Evolutionary conservation across 2,113 vertebrate genomes (phyloP).

Genomic region (Globicephala melas): DNA sequence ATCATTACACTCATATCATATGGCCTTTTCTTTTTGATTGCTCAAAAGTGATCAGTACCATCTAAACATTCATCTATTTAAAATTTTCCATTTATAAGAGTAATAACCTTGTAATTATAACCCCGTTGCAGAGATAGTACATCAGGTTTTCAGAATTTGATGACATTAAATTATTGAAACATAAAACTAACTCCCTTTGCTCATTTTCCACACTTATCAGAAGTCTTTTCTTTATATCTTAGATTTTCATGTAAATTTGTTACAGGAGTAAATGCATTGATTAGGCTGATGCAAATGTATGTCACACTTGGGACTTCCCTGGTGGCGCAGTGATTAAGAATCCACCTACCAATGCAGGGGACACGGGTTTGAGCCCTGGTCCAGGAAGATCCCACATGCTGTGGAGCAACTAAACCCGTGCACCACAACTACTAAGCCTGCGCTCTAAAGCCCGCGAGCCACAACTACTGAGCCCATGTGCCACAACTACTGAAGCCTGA

Average conservation of each 20-base stretch:
- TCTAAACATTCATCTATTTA: background rate
- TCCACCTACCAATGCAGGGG: too few relatives aligned
- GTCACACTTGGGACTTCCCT: background rate
- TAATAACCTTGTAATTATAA: background rate
- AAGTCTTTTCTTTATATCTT: background rate
- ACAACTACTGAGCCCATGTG: too few relatives aligned
- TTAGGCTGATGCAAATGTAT: background rate
- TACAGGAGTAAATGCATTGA: background rate
- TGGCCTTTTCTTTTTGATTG: background rate
- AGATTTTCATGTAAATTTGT: background rate
- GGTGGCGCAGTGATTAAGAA: too few relatives aligned
- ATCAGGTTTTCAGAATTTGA: background rate
- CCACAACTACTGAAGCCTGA: too few relatives aligned
- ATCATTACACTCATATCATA: background rate
- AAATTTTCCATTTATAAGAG: background rate
- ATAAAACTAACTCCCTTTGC: background rate
- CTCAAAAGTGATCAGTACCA: background rate
- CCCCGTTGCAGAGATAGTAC: background rate
- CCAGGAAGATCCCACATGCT: too few relatives aligned
- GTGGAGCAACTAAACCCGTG: too few relatives aligned
- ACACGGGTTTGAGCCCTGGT: too few relatives aligned
- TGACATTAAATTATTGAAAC: background rate
- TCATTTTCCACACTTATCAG: background rate
- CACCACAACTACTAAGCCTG: too few relatives aligned
- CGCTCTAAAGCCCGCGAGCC: rapidly evolving